A percentile compares a stretch with the other conserved stretches of the same genome.
These are phyloP conservation scores for Sturnira hondurensis DNA, from an alignment of 2,113 vertebrate species.

Conservation along the genomic window DNA sequence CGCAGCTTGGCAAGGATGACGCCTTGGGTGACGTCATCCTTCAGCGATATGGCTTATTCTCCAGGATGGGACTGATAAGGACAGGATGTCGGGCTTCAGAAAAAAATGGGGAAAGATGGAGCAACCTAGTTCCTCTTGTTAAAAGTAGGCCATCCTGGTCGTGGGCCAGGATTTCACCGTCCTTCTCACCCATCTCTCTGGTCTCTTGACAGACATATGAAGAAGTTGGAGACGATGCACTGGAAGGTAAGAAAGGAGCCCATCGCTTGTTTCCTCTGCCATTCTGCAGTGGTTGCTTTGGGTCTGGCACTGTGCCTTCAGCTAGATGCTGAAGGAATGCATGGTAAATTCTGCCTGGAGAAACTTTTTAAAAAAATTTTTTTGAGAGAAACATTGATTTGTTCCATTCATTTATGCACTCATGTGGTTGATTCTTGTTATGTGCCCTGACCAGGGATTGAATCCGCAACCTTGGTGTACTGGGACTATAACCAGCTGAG, in stretches of 20 bases:
- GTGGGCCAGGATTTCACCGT: background rate
- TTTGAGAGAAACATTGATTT: no score
- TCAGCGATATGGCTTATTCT: background rate
- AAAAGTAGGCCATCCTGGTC: background rate
- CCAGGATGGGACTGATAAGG: background rate
- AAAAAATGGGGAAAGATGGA: background rate
- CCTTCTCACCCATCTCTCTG: constrained; percentile 8
- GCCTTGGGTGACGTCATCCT: background rate
- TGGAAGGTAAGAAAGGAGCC: constrained; percentile 85
- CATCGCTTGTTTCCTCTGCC: background rate
- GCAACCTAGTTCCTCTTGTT: background rate
- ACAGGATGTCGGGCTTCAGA: background rate
- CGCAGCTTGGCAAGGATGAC: background rate
- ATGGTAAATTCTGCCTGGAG: background rate
- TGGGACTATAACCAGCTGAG: no score
- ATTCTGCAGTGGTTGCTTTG: background rate
- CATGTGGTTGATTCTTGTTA: no score
- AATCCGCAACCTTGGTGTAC: no score
- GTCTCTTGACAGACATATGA: constrained; percentile 85
- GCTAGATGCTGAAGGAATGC: background rate
- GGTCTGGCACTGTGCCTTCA: background rate
- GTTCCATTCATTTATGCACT: no score
- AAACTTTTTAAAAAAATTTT: background rate
- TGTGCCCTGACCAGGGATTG: no score
- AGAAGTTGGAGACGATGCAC: constrained; percentile 86